A percentile compares a stretch with the other conserved stretches of the same genome.
These are phyloP conservation scores for Meteorus sp. DNA, from an alignment of 1,140 invertebrate species.

Conservation along the genomic window DNA sequence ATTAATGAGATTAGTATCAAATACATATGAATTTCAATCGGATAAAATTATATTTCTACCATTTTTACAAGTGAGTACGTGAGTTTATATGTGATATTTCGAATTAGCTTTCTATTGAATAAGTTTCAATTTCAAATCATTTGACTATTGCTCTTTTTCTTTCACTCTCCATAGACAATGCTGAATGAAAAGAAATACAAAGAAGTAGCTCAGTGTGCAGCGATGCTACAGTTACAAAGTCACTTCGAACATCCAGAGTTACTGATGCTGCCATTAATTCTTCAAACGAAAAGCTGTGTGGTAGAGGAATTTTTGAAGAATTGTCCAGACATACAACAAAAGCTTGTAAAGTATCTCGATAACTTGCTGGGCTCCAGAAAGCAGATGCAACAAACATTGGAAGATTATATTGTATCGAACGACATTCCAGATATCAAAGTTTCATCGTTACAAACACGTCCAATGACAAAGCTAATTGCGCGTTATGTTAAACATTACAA, in stretches of 20 bases:
- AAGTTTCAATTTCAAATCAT: no score
- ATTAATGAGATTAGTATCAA: conserved; percentile 60
- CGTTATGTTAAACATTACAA: conserved; percentile 66
- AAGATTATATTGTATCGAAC: conserved; percentile 50
- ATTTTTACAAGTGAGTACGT: conserved; percentile 49
- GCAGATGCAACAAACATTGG: conserved; percentile 48
- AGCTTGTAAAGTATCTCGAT: conserved; percentile 67
- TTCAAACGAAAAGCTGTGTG: conserved; percentile 72
- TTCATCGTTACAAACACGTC: conserved; percentile 62
- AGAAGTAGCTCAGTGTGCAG: conserved; percentile 69
- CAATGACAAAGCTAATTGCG: conserved; percentile 65
- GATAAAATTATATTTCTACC: conserved; percentile 61
- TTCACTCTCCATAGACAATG: conserved; percentile 48
- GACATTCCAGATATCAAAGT: conserved; percentile 65
- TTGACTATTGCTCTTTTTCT: conserved; percentile 6
- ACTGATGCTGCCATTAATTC: conserved; percentile 70
- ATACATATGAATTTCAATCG: conserved; percentile 59
- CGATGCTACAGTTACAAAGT: conserved; percentile 65
- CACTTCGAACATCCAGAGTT: conserved; percentile 65
- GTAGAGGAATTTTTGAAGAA: conserved; percentile 69
- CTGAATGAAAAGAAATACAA: conserved; percentile 63
- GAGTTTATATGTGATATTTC: no score
- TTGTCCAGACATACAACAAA: conserved; percentile 62
- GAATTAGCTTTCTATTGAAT: no score
- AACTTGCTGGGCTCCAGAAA: conserved; percentile 57